Conservation (phyloP, 1,140 invertebrate genomes). For the Achroia grisella region DNA sequence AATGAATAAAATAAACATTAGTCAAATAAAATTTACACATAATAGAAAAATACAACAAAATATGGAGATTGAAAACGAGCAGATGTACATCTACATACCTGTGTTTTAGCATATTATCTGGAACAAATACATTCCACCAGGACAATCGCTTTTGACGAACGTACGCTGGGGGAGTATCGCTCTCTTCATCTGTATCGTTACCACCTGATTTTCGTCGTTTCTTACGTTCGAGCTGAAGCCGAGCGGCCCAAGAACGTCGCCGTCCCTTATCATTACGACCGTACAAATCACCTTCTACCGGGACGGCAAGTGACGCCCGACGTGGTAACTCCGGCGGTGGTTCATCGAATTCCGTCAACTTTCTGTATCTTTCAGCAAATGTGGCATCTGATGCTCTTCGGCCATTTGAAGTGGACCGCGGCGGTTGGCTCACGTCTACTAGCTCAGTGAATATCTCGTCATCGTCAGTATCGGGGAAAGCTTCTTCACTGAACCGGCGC, state of each 20-base stretch:
- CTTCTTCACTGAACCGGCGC: conserved; percentile 59
- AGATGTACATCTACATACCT: conserved; percentile 73
- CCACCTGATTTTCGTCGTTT: conserved; percentile 66
- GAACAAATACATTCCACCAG: conserved; percentile 90
- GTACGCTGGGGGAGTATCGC: conserved; percentile 63
- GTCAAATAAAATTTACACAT: too few relatives aligned
- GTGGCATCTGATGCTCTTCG: conserved; percentile 58
- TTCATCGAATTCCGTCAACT: conserved; percentile 72
- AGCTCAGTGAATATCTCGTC: conserved; percentile 65
- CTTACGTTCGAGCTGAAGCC: conserved; percentile 63
- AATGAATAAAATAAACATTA: too few relatives aligned
- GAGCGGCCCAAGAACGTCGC: conserved; percentile 74
- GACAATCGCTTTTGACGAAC: conserved; percentile 83
- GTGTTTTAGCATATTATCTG: conserved; percentile 79
- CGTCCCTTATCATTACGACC: conserved; percentile 77
- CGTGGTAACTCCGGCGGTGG: conserved; percentile 58
- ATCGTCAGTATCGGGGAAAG: conserved; percentile 56
- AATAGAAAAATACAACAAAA: too few relatives aligned
- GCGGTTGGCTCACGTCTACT: conserved; percentile 35
- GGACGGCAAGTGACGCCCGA: conserved; percentile 83
- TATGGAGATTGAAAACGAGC: too few relatives aligned
- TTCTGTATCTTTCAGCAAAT: conserved; percentile 57
- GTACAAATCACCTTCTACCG: conserved; percentile 69
- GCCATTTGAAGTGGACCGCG: conserved; percentile 45
- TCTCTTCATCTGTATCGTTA: conserved; percentile 71